A percentile compares a stretch with the other conserved stretches of the same genome.
These are phyloP conservation scores for Acleris literana DNA, from an alignment of 2,888 invertebrate species.

Conservation along the genomic window DNA sequence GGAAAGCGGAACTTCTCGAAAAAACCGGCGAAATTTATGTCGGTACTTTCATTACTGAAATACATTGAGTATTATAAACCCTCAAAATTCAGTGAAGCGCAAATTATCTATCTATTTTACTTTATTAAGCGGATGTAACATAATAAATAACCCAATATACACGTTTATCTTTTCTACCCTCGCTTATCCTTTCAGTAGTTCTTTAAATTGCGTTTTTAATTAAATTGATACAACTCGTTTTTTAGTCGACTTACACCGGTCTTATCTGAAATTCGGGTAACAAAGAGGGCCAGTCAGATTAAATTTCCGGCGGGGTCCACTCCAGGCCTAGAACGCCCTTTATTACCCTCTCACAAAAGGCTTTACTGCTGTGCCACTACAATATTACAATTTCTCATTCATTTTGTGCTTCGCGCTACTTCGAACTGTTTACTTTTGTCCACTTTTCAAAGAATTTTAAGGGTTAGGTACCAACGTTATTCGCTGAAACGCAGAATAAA, in stretches of 20 bases:
- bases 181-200: conserved; percentile 54
- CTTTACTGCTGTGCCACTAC: conserved; percentile 62
- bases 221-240: conserved; percentile 74
- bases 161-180: not conserved
- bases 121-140: not conserved
- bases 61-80: conserved; percentile 3
- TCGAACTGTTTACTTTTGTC: conserved; percentile 56
- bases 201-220: conserved; percentile 49
- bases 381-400: conserved; percentile 72
- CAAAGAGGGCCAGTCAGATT: conserved; percentile 76
- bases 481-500: conserved; percentile 39
- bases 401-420: conserved; percentile 46
- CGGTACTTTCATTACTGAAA: conserved; percentile 11
- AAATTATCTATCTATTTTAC: too few relatives aligned
- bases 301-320: conserved; percentile 80
- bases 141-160: not conserved
- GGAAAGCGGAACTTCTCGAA: conserved; percentile 17
- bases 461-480: conserved; percentile 42
- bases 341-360: conserved; percentile 78
- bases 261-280: conserved; percentile 74
- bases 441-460: conserved; percentile 47
- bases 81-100: not conserved
- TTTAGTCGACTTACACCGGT: conserved; percentile 62
- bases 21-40: conserved; percentile 20
- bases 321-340: conserved; percentile 75